A percentile compares a stretch with the other conserved stretches of the same genome.
Conservation (phyloP, 2,888 invertebrate species). For the Luperina nickerlii region DNA sequence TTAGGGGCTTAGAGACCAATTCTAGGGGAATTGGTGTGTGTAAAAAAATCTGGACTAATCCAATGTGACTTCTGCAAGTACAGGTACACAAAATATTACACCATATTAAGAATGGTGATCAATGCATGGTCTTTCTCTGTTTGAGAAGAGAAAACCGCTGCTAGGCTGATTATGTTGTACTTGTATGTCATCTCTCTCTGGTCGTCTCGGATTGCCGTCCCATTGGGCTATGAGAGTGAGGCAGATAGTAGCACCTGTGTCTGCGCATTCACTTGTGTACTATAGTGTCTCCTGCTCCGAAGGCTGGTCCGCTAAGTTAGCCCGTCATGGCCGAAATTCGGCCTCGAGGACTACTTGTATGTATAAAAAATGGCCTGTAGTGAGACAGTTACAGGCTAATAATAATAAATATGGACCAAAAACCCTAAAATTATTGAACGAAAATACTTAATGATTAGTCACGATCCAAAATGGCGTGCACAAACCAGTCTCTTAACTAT, state of each 20-base stretch:
- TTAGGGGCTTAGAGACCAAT: not conserved
- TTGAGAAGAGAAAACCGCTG: not conserved
- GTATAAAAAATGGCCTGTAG: not conserved
- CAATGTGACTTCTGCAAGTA: not conserved
- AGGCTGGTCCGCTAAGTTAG: too few relatives aligned
- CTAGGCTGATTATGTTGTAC: too few relatives aligned
- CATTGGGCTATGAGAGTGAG: too few relatives aligned
- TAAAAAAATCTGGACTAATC: not conserved
- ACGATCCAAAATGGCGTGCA: slow-evolving; percentile 24
- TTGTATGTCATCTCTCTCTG: too few relatives aligned
- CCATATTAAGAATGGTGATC: not conserved
- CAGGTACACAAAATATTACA: not conserved
- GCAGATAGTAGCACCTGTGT: too few relatives aligned
- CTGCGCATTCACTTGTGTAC: too few relatives aligned
- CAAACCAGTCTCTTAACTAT: slow-evolving; percentile 7
- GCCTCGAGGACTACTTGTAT: not conserved
- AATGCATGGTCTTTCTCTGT: not conserved
- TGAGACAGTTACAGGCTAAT: not conserved
- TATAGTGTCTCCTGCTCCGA: too few relatives aligned
- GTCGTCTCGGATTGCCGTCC: too few relatives aligned
- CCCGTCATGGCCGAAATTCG: too few relatives aligned
- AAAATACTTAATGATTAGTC: slow-evolving; percentile 4
- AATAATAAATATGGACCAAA: not conserved
- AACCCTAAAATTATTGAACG: not conserved
- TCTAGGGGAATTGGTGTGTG: not conserved